phyloP scores from a whole-genome alignment of 2,113 vertebrate genomes.

The Myxocyprinus asiaticus region DNA sequence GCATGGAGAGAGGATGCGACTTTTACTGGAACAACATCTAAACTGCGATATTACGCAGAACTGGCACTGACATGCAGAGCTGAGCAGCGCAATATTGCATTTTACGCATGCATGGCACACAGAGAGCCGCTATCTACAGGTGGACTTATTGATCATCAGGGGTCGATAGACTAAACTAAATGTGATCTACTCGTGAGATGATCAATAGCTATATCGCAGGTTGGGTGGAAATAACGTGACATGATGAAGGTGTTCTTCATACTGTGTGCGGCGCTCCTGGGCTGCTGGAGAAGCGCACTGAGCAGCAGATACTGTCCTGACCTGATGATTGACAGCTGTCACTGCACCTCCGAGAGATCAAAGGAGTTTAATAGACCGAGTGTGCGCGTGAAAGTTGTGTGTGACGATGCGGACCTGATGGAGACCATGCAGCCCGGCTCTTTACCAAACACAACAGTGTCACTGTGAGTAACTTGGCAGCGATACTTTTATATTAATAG shows the following conservation, averaged over 20 bases:
- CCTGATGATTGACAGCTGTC: constrained; percentile 84
- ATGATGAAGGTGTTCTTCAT: constrained; percentile 69
- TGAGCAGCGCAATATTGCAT: too few relatives aligned
- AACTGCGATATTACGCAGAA: background rate
- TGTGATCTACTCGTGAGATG: constrained; percentile 21
- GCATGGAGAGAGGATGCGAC: background rate
- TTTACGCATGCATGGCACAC: too few relatives aligned
- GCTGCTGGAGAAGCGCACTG: constrained; percentile 62
- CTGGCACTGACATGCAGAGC: background rate
- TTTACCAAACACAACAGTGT: constrained; percentile 83
- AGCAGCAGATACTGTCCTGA: constrained; percentile 84
- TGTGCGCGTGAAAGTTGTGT: constrained; percentile 80
- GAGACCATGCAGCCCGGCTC: constrained; percentile 83
- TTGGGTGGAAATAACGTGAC: constrained; percentile 60
- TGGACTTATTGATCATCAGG: constrained; percentile 27
- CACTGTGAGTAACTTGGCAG: constrained; percentile 78
- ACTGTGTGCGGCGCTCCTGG: constrained; percentile 62
- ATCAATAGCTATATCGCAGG: too few relatives aligned
- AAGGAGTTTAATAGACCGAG: constrained; percentile 78
- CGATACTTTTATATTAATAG: too few relatives aligned
- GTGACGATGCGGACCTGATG: constrained; percentile 83
- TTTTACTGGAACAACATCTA: background rate
- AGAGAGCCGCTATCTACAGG: constrained; percentile 38
- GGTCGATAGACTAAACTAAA: constrained; percentile 33
- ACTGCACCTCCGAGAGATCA: constrained; percentile 81